These are phyloP conservation scores for Spilogale gracilis DNA, from an alignment of 2,113 vertebrate genomes.

Conservation along the genomic window DNA sequence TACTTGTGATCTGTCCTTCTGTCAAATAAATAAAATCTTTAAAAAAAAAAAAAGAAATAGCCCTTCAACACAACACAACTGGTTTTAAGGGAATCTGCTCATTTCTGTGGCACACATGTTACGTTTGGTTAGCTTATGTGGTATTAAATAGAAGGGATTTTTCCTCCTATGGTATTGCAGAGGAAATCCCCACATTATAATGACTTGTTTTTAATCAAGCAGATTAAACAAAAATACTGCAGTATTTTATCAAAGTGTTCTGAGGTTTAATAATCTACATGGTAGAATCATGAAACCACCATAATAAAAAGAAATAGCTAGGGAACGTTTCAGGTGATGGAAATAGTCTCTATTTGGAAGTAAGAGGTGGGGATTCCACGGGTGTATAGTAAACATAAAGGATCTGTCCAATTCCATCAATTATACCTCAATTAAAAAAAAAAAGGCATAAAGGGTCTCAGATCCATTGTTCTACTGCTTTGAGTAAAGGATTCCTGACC, in stretches of 20 bases:
- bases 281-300: background rate
- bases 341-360: slow-evolving; percentile 4
- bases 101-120: background rate
- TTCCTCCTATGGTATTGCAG: background rate
- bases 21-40: too few relatives aligned
- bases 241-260: background rate
- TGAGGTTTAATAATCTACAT: background rate
- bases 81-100: background rate
- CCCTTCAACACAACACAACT: background rate
- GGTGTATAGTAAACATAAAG: background rate
- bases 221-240: slow-evolving; percentile 34
- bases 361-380: background rate
- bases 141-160: background rate
- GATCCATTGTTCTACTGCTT: background rate
- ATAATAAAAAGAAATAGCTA: background rate
- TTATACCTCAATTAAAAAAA: background rate
- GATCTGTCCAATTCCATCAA: background rate
- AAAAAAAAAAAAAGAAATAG: background rate
- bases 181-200: background rate
- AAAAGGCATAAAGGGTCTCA: background rate
- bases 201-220: slow-evolving; percentile 34
- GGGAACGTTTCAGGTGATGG: background rate
- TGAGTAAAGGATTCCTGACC: background rate
- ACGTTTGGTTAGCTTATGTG: background rate
- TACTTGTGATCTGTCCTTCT: too few relatives aligned